phyloP scores from a whole-genome alignment of 2,113 vertebrate genomes.

The Panthera uncia region DNA sequence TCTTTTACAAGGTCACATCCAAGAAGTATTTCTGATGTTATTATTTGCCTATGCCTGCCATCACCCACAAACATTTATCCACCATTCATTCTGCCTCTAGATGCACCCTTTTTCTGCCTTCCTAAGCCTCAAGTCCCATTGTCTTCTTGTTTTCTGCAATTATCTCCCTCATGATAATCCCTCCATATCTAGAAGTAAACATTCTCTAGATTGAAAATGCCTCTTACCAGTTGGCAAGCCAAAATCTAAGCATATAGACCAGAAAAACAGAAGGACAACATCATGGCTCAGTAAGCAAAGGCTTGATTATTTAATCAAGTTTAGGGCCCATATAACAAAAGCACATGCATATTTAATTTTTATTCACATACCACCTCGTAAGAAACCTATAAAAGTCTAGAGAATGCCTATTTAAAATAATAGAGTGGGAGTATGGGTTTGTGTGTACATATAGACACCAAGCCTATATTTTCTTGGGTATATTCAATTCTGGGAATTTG shows the following conservation, averaged over 20 bases:
- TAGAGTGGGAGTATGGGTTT: neutral
- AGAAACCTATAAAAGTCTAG: conserved; percentile 35
- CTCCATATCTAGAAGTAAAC: neutral
- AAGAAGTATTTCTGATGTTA: conserved; percentile 28
- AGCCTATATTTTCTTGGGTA: neutral
- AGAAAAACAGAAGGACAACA: conserved; percentile 42
- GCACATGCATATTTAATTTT: conserved; percentile 55
- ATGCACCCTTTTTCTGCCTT: neutral
- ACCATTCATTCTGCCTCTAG: neutral
- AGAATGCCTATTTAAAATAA: neutral
- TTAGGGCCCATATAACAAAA: conserved; percentile 43
- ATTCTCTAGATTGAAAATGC: conserved; percentile 5
- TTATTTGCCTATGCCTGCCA: neutral
- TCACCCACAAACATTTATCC: neutral
- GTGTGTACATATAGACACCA: neutral
- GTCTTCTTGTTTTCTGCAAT: neutral
- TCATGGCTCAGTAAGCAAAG: conserved; percentile 9
- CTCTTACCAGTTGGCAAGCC: neutral
- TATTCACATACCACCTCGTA: neutral
- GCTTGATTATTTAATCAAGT: conserved; percentile 47
- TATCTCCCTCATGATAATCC: neutral
- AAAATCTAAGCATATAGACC: conserved; percentile 2
- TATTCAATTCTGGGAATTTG: conserved; percentile 22
- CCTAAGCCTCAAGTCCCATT: neutral
- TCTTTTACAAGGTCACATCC: conserved; percentile 19